Percentiles rank a stretch among this genome's conserved stretches.
phyloP scores from a whole-genome alignment of 2,113 vertebrate species.

The Tragelaphus buxtoni region DNA sequence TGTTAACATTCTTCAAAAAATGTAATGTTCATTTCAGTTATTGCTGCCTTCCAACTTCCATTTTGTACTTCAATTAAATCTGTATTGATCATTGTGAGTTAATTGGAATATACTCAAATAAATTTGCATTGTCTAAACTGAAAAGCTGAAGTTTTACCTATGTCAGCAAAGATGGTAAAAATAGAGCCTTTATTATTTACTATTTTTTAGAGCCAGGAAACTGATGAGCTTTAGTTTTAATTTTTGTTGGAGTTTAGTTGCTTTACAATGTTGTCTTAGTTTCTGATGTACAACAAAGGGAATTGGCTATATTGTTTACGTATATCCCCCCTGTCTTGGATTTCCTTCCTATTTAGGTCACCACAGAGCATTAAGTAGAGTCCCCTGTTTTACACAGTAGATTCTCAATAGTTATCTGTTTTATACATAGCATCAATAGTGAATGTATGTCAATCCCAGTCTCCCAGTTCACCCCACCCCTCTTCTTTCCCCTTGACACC shows the following conservation, averaged over 20 bases:
- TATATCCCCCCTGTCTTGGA: not conserved
- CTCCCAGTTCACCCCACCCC: not conserved
- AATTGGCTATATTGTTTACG: not conserved
- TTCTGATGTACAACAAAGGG: not conserved
- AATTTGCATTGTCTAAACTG: slow-evolving; percentile 5
- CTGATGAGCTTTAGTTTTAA: not conserved
- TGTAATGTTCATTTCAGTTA: not conserved
- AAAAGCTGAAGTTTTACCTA: not conserved
- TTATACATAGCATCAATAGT: not conserved
- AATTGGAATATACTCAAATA: not conserved
- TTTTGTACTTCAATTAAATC: not conserved
- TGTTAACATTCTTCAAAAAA: not conserved
- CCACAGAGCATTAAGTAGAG: not conserved
- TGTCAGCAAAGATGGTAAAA: not conserved
- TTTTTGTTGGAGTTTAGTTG: not conserved
- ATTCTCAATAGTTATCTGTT: not conserved
- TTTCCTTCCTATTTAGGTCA: not conserved
- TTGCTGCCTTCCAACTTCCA: not conserved
- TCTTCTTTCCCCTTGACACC: not conserved
- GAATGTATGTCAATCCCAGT: not conserved
- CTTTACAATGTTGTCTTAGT: not conserved
- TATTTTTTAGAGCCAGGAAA: not conserved
- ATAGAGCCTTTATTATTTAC: not conserved
- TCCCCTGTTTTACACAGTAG: not conserved
- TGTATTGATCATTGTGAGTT: not conserved